phyloP scores from a whole-genome alignment of 2,888 invertebrate genomes.

The Spodoptera picta region DNA sequence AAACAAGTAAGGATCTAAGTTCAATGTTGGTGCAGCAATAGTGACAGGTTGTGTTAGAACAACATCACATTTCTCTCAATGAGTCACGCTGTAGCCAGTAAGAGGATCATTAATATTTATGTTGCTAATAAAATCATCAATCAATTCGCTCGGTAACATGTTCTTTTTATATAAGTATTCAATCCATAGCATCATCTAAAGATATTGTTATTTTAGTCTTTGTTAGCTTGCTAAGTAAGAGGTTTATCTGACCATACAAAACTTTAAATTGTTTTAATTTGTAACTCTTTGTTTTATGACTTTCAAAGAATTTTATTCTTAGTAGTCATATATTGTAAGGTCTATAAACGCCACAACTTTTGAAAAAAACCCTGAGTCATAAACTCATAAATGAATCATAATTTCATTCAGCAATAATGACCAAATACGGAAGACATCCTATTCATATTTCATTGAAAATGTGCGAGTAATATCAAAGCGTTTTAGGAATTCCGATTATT shows the following conservation, averaged over 20 bases:
- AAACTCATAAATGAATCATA: background rate
- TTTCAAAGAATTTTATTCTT: background rate
- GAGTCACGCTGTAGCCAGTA: conserved; percentile 23
- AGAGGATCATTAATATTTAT: conserved; percentile 29
- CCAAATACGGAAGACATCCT: conserved; percentile 31
- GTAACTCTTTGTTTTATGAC: background rate
- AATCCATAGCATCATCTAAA: background rate
- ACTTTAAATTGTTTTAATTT: no score
- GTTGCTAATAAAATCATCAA: conserved; percentile 36
- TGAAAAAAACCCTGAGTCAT: conserved; percentile 27
- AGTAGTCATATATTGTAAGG: conserved; percentile 2
- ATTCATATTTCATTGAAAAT: conserved; percentile 53
- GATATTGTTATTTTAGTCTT: no score
- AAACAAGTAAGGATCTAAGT: conserved; percentile 16
- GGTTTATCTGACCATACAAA: no score
- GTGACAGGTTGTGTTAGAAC: conserved; percentile 33
- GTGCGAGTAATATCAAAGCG: conserved; percentile 39
- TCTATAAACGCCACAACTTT: conserved; percentile 1
- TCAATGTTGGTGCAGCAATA: conserved; percentile 16
- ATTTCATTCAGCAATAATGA: conserved; percentile 12
- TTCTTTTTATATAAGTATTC: background rate
- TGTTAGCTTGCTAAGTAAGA: no score
- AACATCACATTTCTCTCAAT: conserved; percentile 40
- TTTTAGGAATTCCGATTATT: conserved; percentile 62
- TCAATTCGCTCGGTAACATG: conserved; percentile 4